A percentile compares a stretch with the other conserved stretches of the same genome.
phyloP scores from a whole-genome alignment of 2,797 vertebrate genomes.

The Megalops cyprinoides region DNA sequence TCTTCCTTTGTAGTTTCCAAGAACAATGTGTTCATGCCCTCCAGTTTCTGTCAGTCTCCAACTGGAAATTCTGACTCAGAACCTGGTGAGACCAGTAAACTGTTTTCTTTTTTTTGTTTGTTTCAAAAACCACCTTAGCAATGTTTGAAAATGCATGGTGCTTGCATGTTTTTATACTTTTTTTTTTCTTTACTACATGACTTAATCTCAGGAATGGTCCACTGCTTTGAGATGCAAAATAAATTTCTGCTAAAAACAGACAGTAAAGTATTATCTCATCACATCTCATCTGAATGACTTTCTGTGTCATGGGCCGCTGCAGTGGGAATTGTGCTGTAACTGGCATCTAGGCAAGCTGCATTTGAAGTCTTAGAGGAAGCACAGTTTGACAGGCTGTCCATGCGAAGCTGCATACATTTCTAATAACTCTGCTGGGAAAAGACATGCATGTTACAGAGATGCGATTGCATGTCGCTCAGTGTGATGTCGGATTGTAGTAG shows the following conservation, averaged over 20 bases:
- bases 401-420: background rate
- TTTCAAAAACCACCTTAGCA: too few relatives aligned
- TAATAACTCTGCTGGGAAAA: background rate
- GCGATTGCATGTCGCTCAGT: background rate
- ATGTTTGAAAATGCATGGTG: background rate
- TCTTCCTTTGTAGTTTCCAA: constrained; percentile 82
- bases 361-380: background rate
- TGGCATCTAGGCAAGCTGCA: background rate
- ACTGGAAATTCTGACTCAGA: constrained; percentile 94
- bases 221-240: too few relatives aligned
- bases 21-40: constrained; percentile 98
- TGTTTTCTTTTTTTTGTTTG: background rate
- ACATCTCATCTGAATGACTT: background rate
- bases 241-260: too few relatives aligned
- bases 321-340: background rate
- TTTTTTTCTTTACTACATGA: background rate
- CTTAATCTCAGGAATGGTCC: background rate
- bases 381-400: background rate
- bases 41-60: constrained; percentile 92
- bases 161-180: background rate
- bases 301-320: background rate
- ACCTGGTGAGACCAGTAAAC: constrained; percentile 76
- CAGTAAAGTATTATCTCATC: too few relatives aligned
- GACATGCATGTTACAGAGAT: background rate
- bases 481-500: background rate